phyloP scores from a whole-genome alignment of 2,113 vertebrate genomes.

The Saccopteryx leptura region DNA sequence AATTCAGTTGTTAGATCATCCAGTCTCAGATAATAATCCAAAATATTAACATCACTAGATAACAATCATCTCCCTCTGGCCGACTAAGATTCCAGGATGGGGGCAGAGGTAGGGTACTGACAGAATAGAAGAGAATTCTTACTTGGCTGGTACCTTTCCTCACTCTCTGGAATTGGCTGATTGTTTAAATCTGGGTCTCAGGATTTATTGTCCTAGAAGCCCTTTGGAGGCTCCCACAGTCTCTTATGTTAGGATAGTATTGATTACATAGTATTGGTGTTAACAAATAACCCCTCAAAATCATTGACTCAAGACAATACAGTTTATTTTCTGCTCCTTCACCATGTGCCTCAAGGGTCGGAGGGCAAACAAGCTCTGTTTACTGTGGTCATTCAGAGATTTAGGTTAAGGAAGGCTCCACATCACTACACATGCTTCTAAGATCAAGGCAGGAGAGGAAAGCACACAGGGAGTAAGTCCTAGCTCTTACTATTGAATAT shows the following conservation, averaged over 20 bases:
- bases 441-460: background rate
- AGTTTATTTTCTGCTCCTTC: background rate
- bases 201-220: background rate
- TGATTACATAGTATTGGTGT: background rate
- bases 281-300: background rate
- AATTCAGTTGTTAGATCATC: background rate
- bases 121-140: background rate
- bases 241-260: background rate
- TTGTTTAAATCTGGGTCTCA: background rate
- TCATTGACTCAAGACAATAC: background rate
- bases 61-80: background rate
- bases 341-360: background rate
- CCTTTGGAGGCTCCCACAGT: background rate
- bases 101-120: background rate
- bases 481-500: background rate
- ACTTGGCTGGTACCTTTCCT: background rate
- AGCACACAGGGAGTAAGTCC: rapidly evolving
- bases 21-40: background rate
- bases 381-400: background rate
- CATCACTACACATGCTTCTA: background rate
- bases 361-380: background rate
- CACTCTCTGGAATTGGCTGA: background rate
- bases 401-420: background rate
- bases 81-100: background rate
- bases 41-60: background rate